phyloP scores from a whole-genome alignment of 2,888 invertebrate species.

The Ecdyonurus torrentis region DNA sequence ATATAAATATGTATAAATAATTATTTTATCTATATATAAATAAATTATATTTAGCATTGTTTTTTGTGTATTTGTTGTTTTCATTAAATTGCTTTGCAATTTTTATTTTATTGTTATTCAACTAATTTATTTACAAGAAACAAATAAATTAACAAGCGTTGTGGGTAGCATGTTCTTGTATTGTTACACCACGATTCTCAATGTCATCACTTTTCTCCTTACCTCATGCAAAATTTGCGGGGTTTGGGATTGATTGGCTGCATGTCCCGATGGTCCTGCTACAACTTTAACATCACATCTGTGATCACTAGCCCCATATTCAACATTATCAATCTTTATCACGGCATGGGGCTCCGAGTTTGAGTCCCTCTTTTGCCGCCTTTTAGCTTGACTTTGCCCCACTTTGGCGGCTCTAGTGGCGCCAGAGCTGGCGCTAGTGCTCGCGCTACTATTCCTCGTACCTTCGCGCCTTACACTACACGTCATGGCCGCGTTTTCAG shows the following conservation, averaged over 20 bases:
- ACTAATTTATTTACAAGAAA: too few relatives aligned
- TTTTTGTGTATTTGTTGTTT: too few relatives aligned
- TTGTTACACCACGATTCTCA: not conserved
- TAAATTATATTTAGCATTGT: too few relatives aligned
- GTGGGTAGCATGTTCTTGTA: too few relatives aligned
- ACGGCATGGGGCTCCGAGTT: not conserved
- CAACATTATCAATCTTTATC: not conserved
- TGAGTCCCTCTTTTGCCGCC: not conserved
- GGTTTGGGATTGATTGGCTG: too few relatives aligned
- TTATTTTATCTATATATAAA: too few relatives aligned
- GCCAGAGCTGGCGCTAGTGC: not conserved
- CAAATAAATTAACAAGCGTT: too few relatives aligned
- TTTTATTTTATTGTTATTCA: too few relatives aligned
- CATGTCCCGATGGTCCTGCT: not conserved
- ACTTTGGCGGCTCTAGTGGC: not conserved
- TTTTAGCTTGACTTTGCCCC: not conserved
- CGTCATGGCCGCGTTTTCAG: not conserved
- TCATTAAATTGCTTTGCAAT: too few relatives aligned
- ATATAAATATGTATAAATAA: too few relatives aligned
- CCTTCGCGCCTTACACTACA: not conserved
- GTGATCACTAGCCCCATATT: not conserved
- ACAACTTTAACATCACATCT: not conserved
- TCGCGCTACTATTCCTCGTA: not conserved
- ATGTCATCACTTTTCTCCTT: not conserved
- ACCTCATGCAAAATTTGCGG: not conserved